Percentiles rank a stretch among this genome's conserved stretches.
Evolutionary conservation across 2,888 invertebrate genomes (phyloP).

Genomic region (Eristalis tenax): DNA sequence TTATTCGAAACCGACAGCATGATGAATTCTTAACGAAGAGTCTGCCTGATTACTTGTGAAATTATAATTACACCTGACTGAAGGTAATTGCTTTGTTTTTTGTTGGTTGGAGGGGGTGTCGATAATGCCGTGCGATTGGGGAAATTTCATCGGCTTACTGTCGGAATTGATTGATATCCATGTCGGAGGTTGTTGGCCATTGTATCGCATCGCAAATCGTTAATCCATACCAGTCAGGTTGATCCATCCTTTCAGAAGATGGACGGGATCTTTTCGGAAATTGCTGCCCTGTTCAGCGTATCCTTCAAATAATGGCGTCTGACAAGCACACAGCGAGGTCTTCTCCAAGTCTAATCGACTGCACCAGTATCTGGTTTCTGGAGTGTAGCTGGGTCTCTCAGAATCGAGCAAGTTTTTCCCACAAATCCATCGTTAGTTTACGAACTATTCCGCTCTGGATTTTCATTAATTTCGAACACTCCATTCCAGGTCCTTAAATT

Average conservation of each 20-base stretch:
- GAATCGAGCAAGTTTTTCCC: too few relatives aligned
- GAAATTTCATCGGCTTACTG: background rate
- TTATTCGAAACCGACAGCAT: constrained; percentile 36
- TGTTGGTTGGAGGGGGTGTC: background rate
- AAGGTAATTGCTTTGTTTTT: constrained; percentile 24
- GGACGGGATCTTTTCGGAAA: too few relatives aligned
- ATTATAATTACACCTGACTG: constrained; percentile 40
- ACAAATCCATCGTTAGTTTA: too few relatives aligned
- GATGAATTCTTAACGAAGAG: constrained; percentile 45
- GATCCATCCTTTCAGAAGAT: too few relatives aligned
- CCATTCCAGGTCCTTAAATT: background rate
- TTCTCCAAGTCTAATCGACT: too few relatives aligned
- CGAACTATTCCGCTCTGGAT: too few relatives aligned
- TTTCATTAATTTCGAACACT: background rate
- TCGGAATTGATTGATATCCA: background rate
- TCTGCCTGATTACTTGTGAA: constrained; percentile 36
- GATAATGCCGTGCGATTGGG: background rate
- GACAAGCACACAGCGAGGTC: too few relatives aligned
- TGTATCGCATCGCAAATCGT: background rate
- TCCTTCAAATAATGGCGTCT: too few relatives aligned
- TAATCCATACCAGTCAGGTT: background rate
- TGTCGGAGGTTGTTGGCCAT: background rate
- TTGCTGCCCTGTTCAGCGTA: too few relatives aligned
- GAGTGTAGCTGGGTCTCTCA: too few relatives aligned
- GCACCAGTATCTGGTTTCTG: too few relatives aligned